Percentiles rank a stretch among this genome's conserved stretches.
Evolutionary conservation across 2,113 vertebrate species (phyloP).

Genomic region (Melanostigma gelatinosum): DNA sequence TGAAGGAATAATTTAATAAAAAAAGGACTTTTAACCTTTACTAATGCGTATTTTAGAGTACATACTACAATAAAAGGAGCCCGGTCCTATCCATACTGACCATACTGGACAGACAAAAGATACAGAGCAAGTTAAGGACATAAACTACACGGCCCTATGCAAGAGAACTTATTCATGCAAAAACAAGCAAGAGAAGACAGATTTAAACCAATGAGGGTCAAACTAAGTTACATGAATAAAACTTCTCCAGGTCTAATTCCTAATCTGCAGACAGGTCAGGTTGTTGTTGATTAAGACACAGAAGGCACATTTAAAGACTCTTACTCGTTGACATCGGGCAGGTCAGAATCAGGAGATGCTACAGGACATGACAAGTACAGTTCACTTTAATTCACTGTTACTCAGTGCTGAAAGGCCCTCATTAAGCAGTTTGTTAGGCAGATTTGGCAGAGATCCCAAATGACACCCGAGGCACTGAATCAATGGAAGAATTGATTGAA

Average conservation of each 20-base stretch:
- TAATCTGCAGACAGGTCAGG: conserved; percentile 56
- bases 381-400: conserved; percentile 77
- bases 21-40: not conserved
- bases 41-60: not conserved
- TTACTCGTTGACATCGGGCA: conserved; percentile 40
- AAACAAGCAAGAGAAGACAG: not conserved
- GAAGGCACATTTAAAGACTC: conserved; percentile 61
- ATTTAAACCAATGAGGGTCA: conserved; percentile 17
- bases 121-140: not conserved
- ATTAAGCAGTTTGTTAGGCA: conserved; percentile 70
- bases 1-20: not conserved
- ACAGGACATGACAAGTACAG: conserved; percentile 65
- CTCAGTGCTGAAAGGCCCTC: conserved; percentile 38
- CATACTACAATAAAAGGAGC: not conserved
- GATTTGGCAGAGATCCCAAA: conserved; percentile 33
- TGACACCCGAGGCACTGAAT: conserved; percentile 25
- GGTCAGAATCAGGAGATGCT: conserved; percentile 51
- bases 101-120: not conserved
- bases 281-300: conserved; percentile 60
- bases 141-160: not conserved
- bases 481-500: conserved; percentile 4
- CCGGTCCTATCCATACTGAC: too few relatives aligned
- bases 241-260: conserved; percentile 46
- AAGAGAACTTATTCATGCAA: not conserved
- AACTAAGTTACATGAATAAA: conserved; percentile 20